Base-by-base conservation (phyloP, 2,113 vertebrate species). In the Engystomops pustulosus region DNA sequence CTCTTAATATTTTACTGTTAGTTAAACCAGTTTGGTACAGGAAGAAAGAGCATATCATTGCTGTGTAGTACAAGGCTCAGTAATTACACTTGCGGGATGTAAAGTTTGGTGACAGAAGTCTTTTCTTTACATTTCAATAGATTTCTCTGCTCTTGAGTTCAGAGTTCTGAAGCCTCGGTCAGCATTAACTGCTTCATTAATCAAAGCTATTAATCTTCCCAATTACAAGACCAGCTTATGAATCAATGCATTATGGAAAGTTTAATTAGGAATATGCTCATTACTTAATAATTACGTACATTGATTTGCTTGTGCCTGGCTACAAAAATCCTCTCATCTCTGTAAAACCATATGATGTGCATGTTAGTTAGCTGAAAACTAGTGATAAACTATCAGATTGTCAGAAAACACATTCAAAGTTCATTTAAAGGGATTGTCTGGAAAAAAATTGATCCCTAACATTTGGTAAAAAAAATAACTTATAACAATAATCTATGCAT, bases 171-270 rank as follows among this genome's bases (percentile, higher is more conserved):
- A 34, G 49, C 60, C 38, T 51, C 27, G 20, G 58, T 5, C 38
- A 23, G 9, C 47, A 81, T 70, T 70, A 55, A 55, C 30, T 25
- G 65, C 79, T 36, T 80, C 20, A 70, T 70, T 81, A 70, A 70
- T 55, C 32, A 70, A n/a, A 53, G 79, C 65, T 70, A 81, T 70
- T 81, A 81, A 79, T 81, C 45, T 70, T 18, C 20, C 38, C 47
- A 81, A 49, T 70, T 70, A 81, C 34, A n/a, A 25, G 45, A 81
- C 8, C 9, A 34, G 15, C 7, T 38, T 38, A 12, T 36, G 30
- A 81, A 55, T 32, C 30, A 55, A 14, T 53, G 45, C 15, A 38
- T 36, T 32, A 51, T 38, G 25, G 20, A 41, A 45, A 55, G 45
- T 23, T 80, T 80, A 81, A 70, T 81, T 47, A 18, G 62, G 45